phyloP scores from a whole-genome alignment of 2,113 vertebrate species.

The Oreochromis aureus region DNA sequence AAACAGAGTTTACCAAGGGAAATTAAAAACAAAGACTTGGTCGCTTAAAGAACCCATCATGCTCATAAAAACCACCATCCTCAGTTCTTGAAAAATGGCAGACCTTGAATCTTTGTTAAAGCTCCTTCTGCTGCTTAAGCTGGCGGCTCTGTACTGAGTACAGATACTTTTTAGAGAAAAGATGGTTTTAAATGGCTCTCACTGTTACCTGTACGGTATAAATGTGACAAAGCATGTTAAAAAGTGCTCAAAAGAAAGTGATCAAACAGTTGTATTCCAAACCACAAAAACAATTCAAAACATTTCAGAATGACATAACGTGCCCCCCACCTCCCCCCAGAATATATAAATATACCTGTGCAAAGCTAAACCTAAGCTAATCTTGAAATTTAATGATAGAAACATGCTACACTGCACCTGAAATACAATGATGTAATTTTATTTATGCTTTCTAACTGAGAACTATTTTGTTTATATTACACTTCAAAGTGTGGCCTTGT shows the following conservation, averaged over 20 bases:
- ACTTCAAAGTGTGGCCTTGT: not conserved
- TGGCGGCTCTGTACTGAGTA: conserved; percentile 97
- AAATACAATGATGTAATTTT: not conserved
- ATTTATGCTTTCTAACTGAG: not conserved
- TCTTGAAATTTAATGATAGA: not conserved
- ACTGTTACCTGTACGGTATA: conserved; percentile 99
- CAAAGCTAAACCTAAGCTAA: conserved; percentile 22
- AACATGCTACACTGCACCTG: not conserved
- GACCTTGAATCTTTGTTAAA: conserved; percentile 96
- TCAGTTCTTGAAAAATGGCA: conserved; percentile 86
- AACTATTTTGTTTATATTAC: not conserved
- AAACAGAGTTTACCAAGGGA: conserved; percentile 50
- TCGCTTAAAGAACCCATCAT: conserved; percentile 71
- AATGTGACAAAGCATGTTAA: conserved; percentile 99
- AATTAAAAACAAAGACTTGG: conserved; percentile 50
- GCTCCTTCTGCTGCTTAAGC: conserved; percentile 96
- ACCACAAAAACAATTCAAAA: conserved; percentile 60
- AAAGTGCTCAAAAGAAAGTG: conserved; percentile 83
- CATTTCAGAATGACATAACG: conserved; percentile 55
- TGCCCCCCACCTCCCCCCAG: not conserved
- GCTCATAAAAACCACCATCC: conserved; percentile 78
- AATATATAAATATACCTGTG: conserved; percentile 41
- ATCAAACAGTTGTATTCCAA: conserved; percentile 74
- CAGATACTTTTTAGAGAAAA: conserved; percentile 97
- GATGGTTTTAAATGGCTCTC: conserved; percentile 99